Conservation (phyloP, 2,113 vertebrate species). For the Halcyon malimbica region DNA sequence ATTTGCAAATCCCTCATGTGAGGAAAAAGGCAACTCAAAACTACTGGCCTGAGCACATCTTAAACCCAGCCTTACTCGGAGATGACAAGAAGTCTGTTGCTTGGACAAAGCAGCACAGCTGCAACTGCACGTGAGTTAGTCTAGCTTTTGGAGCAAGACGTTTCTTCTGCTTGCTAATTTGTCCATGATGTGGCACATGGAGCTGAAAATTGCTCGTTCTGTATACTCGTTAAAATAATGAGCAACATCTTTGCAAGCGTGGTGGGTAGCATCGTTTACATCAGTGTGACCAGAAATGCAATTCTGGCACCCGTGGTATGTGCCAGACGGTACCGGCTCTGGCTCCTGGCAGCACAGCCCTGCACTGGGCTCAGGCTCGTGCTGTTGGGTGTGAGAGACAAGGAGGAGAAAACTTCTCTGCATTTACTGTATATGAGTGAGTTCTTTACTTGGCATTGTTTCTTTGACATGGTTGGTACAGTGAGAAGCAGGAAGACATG, state of each 20-base stretch:
- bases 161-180: background rate
- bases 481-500: background rate
- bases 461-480: background rate
- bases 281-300: background rate
- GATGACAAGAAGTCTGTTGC: background rate
- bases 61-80: background rate
- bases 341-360: background rate
- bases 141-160: background rate
- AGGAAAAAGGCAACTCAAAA: background rate
- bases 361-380: background rate
- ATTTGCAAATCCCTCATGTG: background rate
- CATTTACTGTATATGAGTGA: background rate
- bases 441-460: background rate
- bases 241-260: background rate
- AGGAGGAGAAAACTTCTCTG: background rate
- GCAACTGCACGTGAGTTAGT: background rate
- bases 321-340: background rate
- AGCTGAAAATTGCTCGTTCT: conserved; percentile 34
- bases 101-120: background rate
- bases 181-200: background rate
- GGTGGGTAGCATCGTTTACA: background rate
- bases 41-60: background rate
- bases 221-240: conserved; percentile 9
- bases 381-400: background rate
- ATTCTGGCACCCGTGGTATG: background rate